These are phyloP conservation scores for Pseudomugil tenellus DNA, from an alignment of 2,797 vertebrate genomes.

Conservation along the genomic window DNA sequence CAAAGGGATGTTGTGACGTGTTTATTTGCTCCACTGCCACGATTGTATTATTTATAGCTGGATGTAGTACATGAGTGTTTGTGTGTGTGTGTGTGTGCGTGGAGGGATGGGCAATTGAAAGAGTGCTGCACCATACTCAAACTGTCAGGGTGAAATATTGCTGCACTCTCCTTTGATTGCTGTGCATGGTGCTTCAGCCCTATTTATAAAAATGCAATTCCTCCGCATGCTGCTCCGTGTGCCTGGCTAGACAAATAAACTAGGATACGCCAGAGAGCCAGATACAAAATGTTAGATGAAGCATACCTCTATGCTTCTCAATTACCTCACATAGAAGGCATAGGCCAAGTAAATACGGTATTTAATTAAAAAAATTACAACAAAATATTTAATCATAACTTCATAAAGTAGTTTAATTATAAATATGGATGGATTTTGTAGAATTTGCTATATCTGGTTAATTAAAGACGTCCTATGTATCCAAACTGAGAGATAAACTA, in stretches of 20 bases:
- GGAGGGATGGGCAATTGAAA: conserved; percentile 18
- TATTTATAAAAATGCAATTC: conserved; percentile 82
- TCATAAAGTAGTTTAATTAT: background rate
- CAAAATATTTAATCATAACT: background rate
- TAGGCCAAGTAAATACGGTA: no score
- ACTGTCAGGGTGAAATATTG: conserved; percentile 80
- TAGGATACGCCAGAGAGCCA: conserved; percentile 33
- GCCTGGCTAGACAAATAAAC: conserved; percentile 58
- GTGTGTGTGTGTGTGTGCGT: conserved; percentile 42
- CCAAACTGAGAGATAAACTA: background rate
- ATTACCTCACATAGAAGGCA: conserved; percentile 23
- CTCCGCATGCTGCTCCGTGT: conserved; percentile 60
- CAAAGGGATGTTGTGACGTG: conserved; percentile 35
- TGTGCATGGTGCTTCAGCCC: conserved; percentile 62
- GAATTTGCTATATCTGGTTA: background rate
- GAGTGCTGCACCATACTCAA: conserved; percentile 56
- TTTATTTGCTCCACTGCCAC: conserved; percentile 67
- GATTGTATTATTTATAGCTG: conserved; percentile 63
- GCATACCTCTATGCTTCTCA: background rate
- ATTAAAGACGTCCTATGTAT: background rate
- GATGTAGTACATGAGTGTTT: conserved; percentile 63
- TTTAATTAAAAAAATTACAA: conserved; percentile 2
- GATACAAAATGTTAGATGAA: conserved; percentile 49
- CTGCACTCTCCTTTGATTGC: conserved; percentile 80
- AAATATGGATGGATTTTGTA: background rate